Percentiles rank a stretch among this genome's conserved stretches.
These are phyloP conservation scores for Lacanobia wlatinum DNA, from an alignment of 2,888 invertebrate genomes.

Conservation along the genomic window DNA sequence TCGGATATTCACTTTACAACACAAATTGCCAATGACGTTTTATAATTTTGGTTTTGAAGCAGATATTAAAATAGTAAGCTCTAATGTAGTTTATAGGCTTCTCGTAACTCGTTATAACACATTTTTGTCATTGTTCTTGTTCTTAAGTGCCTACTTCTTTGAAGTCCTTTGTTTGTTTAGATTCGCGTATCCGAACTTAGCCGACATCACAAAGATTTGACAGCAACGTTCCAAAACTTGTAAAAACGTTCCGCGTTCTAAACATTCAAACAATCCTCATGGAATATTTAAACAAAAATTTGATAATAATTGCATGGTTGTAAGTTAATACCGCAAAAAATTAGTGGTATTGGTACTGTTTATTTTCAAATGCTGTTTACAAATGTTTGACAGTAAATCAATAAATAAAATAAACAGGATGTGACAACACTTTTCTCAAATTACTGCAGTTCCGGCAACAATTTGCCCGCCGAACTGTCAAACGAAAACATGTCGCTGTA, in stretches of 20 bases:
- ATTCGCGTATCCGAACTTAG: conserved; percentile 41
- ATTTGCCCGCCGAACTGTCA: conserved; percentile 87
- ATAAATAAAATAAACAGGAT: conserved; percentile 72
- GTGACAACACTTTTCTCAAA: conserved; percentile 74
- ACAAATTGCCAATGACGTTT: neutral
- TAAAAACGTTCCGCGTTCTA: neutral
- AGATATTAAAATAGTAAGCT: neutral
- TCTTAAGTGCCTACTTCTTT: neutral
- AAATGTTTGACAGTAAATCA: conserved; percentile 5
- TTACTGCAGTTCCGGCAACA: conserved; percentile 86
- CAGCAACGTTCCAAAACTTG: conserved; percentile 29
- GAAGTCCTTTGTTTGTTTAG: neutral
- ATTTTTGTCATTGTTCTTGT: neutral
- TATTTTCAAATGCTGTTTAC: neutral
- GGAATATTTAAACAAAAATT: neutral
- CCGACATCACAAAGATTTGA: conserved; percentile 19
- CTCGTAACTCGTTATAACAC: neutral
- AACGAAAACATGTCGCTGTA: conserved; percentile 82
- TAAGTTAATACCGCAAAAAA: too few species aligned
- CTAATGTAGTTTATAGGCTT: neutral
- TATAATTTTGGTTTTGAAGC: neutral
- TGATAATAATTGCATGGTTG: neutral
- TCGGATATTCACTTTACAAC: conserved; percentile 25
- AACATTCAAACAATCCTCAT: neutral
- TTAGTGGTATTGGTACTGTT: fast-evolving